phyloP scores from a whole-genome alignment of 2,797 vertebrate species.

The Semaprochilodus insignis region DNA sequence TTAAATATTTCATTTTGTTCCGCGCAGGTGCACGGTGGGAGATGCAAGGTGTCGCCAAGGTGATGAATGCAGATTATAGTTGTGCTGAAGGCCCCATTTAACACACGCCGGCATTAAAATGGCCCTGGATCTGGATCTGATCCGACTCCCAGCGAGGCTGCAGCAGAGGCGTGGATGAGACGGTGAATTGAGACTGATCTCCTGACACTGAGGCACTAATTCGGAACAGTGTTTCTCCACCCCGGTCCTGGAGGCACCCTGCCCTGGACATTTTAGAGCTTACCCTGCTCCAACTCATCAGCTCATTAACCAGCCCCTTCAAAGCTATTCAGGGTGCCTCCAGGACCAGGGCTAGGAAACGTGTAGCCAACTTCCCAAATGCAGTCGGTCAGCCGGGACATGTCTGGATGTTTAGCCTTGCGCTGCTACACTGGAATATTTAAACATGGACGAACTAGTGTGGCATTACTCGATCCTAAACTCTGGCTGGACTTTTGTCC shows the following conservation, averaged over 20 bases:
- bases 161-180: not conserved
- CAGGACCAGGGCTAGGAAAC: no score
- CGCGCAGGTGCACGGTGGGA: not conserved
- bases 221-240: no score
- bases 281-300: no score
- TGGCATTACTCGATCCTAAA: no score
- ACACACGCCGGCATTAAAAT: not conserved
- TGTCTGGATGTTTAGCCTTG: not conserved
- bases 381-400: not conserved
- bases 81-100: constrained; percentile 1
- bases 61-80: constrained; percentile 5
- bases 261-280: no score
- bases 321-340: no score
- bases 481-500: no score
- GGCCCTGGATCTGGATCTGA: not conserved
- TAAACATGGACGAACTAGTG: no score
- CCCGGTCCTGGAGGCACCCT: no score
- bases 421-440: no score
- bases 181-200: not conserved
- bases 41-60: not conserved
- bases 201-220: not conserved
- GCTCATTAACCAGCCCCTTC: no score
- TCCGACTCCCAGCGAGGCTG: not conserved
- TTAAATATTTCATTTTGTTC: constrained; percentile 28
- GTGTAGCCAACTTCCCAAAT: not conserved